phyloP scores from a whole-genome alignment of 2,113 vertebrate genomes.

The Lophotis ruficrista region DNA sequence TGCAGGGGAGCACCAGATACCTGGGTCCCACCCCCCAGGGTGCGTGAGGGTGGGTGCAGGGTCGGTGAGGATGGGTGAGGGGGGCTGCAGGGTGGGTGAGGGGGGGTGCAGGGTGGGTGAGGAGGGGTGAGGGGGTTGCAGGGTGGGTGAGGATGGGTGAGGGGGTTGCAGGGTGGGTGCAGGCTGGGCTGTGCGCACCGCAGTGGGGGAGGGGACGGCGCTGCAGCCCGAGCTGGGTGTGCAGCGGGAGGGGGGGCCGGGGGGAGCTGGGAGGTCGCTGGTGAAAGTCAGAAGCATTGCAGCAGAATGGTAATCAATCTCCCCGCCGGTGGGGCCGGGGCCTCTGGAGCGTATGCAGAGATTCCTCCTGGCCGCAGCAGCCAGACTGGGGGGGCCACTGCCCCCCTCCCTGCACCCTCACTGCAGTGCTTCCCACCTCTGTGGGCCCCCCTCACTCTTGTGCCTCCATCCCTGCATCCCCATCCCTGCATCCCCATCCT shows the following conservation, averaged over 20 bases:
- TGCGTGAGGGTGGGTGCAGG: neutral
- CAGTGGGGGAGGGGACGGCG: neutral
- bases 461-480: neutral
- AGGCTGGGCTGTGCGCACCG: neutral
- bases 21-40: too few species aligned
- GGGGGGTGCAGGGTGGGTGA: neutral
- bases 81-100: neutral
- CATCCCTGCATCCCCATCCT: neutral
- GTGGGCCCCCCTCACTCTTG: neutral
- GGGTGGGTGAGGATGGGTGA: neutral
- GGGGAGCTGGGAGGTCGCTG: conserved; percentile 52
- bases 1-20: fast-evolving
- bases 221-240: neutral
- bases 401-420: neutral
- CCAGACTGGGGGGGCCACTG: neutral
- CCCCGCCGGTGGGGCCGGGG: conserved; percentile 54
- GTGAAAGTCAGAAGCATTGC: conserved; percentile 76
- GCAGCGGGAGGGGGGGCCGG: neutral
- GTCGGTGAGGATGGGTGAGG: too few species aligned
- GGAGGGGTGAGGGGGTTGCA: neutral
- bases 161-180: neutral
- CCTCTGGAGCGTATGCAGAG: conserved; percentile 26
- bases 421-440: neutral
- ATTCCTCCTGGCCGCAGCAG: neutral
- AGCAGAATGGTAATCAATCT: conserved; percentile 73